Percentiles rank a stretch among this genome's conserved stretches.
Conservation (phyloP, 2,797 vertebrate genomes). For the Balearica regulorum region DNA sequence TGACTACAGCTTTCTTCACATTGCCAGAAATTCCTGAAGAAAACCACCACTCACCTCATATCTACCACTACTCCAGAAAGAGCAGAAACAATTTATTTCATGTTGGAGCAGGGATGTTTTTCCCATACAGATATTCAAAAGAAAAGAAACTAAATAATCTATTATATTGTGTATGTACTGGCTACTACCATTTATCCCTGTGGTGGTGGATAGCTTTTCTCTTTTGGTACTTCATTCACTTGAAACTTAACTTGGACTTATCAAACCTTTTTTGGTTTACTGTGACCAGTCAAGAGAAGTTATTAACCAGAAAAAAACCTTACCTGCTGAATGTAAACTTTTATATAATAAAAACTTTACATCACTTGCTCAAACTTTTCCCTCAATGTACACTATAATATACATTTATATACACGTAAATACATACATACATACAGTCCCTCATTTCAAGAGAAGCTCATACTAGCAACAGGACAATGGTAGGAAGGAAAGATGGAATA, state of each 20-base stretch:
- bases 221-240: neutral
- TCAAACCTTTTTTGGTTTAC: neutral
- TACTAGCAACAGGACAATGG: neutral
- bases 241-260: neutral
- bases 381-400: neutral
- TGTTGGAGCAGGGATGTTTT: neutral
- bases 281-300: neutral
- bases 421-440: neutral
- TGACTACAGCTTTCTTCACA: neutral
- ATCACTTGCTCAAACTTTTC: neutral
- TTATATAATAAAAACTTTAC: neutral
- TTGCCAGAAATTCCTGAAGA: neutral
- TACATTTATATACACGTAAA: accelerated
- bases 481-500: neutral
- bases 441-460: neutral
- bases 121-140: neutral
- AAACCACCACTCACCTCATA: neutral
- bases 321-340: neutral
- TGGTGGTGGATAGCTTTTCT: neutral
- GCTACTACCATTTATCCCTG: neutral
- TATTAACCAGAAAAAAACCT: neutral
- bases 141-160: neutral
- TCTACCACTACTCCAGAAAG: neutral
- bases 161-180: accelerated
- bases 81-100: neutral